phyloP scores from a whole-genome alignment of 2,797 vertebrate genomes.

The Coranthus polyacanthus region DNA sequence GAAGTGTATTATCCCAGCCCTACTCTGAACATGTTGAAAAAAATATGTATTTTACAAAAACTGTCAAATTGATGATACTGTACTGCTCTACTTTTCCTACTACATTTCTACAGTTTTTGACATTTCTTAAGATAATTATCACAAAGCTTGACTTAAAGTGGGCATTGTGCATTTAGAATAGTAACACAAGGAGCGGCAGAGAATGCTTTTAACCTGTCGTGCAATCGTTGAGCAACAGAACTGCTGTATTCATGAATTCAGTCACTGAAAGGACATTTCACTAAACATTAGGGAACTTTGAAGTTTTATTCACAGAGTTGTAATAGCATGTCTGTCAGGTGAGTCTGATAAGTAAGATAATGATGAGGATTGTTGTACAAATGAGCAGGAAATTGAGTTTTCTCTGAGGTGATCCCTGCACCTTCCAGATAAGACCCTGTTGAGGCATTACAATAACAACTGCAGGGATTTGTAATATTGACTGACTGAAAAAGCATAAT shows the following conservation, averaged over 20 bases:
- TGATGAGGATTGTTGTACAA: slow-evolving; percentile 73
- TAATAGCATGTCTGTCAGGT: slow-evolving; percentile 61
- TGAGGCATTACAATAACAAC: slow-evolving; percentile 67
- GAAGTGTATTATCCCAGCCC: too few relatives aligned
- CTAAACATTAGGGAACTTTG: slow-evolving; percentile 36
- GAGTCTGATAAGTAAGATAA: slow-evolving; percentile 73
- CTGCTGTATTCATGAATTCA: slow-evolving; percentile 17
- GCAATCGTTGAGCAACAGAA: slow-evolving; percentile 19
- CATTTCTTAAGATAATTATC: slow-evolving; percentile 26
- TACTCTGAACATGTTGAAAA: not conserved
- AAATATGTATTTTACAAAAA: not conserved
- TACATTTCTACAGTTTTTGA: slow-evolving; percentile 11
- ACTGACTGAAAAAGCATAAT: slow-evolving; percentile 62
- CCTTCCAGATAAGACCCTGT: slow-evolving; percentile 71
- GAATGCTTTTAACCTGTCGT: slow-evolving; percentile 42
- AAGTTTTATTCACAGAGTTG: slow-evolving; percentile 57
- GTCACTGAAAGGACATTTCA: slow-evolving; percentile 33
- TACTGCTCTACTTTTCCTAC: slow-evolving; percentile 1
- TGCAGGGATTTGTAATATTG: slow-evolving; percentile 69
- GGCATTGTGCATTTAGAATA: slow-evolving; percentile 19
- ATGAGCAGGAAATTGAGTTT: slow-evolving; percentile 79
- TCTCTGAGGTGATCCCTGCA: slow-evolving; percentile 70
- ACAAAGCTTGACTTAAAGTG: slow-evolving; percentile 7
- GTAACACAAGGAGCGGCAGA: slow-evolving; percentile 1
- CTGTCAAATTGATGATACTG: not conserved